Evolutionary conservation across 1,140 invertebrate genomes (phyloP), one percentile per base, ranked within the genome.

Genomic region (Oscheius sp.): DNA sequence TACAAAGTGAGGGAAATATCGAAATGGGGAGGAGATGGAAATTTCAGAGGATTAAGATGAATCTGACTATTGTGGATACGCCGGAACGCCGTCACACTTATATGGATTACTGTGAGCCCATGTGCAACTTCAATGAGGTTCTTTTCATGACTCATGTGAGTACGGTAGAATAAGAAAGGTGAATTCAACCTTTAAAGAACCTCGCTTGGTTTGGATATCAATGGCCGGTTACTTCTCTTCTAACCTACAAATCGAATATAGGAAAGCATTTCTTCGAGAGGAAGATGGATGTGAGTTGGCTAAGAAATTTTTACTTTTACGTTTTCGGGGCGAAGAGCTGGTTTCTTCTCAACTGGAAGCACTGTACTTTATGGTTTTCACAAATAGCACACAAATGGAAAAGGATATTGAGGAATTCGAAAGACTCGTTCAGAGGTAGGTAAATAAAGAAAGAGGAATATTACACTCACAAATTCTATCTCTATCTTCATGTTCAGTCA

Each of bases 211-310:
- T 55, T 23, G 49, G 7, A 4, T 20, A 55, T 26, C 49, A 55
- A 29, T 63, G 61, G 61, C 61, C 61, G 10, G 61, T 63, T 7
- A 36, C 61, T 18, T 36, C 32, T 13, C 32, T 63, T 63, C 35
- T 63, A 13, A 32, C 28, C 26, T 63, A 63, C 61, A 38, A 63
- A 18, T 63, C 61, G 4, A 63, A 63, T 26, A 63, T 63, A 10
- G 61, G 61, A 63, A 63, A 63, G 26, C 61, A 63, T 63, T 63
- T 63, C 61, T 63, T 63, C 36, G 36, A 63, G 36, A 26, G 61
- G 32, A 26, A 29, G 13, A 32, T 63, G 61, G 29, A 63, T 10
- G 36, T 15, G 61, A 23, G 7, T 23, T 55, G 4, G 7, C 4
- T 23, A n/a, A n/a, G n/a, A 32, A 63, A 34, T 36, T 32, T 26